Evolutionary conservation across 1,140 invertebrate species (phyloP), one percentile per base, ranked within the genome.

Genomic region (Drosophila arawakana): DNA sequence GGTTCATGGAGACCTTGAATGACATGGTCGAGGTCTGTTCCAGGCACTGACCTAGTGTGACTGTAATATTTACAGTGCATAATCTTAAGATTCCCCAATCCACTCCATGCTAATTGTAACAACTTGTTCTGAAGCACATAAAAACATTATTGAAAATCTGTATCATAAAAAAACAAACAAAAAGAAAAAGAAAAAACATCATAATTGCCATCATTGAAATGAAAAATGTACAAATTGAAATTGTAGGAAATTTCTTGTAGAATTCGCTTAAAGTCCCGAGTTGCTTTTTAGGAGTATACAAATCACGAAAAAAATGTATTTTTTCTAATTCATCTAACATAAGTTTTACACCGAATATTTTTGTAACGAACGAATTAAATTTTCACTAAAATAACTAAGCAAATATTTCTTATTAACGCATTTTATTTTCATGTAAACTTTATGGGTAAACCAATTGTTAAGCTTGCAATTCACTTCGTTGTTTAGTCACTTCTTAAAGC

Each of bases 1-100:
- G 2, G 76, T 90, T 3, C 81, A 78, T n/a, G 91, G 91, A 6
- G 88, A 92, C 65, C 68, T 91, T 47, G 91, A 92, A 67, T 92
- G 83, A 90, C 82, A 54, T 37, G 70, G 67, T n/a, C 58, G 49
- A 7, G 25, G 47, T 7, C 43, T 46, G 18, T 77, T 80, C 62
- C 75, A 57, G n/a, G 46, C 61, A 43, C 60, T 73, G 47, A 44
- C 41, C 55, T 41, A 72, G 59, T 30, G 52, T 68, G 61, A 75
- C 84, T 89, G 81, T 89, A 89, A 89, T 90, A 89, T 89, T 89
- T 89, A 89, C 67, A 76, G 84, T 67, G 54, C 74, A 44, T 88
- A 88, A 71, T 61, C 47, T 35, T 89, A 80, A 84, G 77, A 9
- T 59, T 35, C 62, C 2, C 50, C 49, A 52, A 63, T 54, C 35